Evolutionary conservation across 2,113 vertebrate genomes (phyloP).

Genomic region (Pyxicephalus adspersus): DNA sequence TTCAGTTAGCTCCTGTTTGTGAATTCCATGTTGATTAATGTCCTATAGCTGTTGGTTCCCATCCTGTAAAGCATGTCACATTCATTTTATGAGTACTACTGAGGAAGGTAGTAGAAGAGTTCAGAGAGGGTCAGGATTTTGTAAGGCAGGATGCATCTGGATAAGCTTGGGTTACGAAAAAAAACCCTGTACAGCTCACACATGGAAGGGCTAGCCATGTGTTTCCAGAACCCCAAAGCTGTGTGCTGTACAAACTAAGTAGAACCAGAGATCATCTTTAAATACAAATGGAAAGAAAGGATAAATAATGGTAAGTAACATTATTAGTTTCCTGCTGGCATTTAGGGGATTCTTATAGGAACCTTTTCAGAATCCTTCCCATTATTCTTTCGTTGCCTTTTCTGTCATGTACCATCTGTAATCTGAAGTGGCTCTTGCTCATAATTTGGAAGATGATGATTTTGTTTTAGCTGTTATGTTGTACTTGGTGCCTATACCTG

Average conservation of each 20-base stretch:
- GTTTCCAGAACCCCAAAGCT: constrained; percentile 12
- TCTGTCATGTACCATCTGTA: too few relatives aligned
- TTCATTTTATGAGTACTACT: constrained; percentile 20
- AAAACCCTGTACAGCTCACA: constrained; percentile 2
- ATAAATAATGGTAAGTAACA: constrained; percentile 25
- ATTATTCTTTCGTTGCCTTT: too few relatives aligned
- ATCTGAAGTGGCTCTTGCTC: too few relatives aligned
- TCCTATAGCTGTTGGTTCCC: constrained; percentile 1
- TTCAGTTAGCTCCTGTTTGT: background rate
- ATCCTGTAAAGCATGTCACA: background rate
- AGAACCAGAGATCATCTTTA: background rate
- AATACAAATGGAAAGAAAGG: background rate
- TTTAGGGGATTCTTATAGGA: background rate
- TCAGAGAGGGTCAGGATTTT: constrained; percentile 57
- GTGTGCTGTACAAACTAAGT: background rate
- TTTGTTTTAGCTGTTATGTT: too few relatives aligned
- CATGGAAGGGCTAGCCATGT: constrained; percentile 14
- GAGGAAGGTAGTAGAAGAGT: constrained; percentile 51
- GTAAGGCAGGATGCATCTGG: constrained; percentile 57
- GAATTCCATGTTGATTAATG: background rate
- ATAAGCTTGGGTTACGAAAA: constrained; percentile 5
- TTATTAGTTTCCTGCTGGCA: background rate
- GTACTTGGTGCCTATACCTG: too few relatives aligned
- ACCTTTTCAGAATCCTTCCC: background rate
- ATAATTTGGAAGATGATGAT: too few relatives aligned